Base-by-base conservation (phyloP, 2,797 vertebrate genomes). In the Chromis chromis region DNA sequence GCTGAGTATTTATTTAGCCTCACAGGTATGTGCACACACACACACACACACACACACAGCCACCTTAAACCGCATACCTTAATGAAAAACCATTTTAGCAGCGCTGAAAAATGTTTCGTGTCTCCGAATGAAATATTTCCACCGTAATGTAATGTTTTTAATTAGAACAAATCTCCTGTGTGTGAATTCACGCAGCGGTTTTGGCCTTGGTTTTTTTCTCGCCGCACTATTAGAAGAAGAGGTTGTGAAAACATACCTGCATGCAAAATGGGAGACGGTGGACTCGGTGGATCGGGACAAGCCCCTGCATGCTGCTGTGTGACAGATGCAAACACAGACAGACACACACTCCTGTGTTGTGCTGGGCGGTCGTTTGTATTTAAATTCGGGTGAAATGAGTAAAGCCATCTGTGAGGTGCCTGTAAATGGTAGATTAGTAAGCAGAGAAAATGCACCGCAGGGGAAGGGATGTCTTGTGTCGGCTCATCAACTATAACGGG, bases 381-480 rank as follows among this genome's bases (percentile, higher is more conserved):
- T 79, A 85, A 89, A 86, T 84, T 74, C 50, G 68, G 77, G 76
- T 76, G 53, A 87, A 87, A 83, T 63, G 76, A 87, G 72, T 79
- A 86, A 91, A 90, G 83, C 87, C 83, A 88, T 87, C 82, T 89
- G 89, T 60, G 27, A 66, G 74, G 78, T 77, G 83, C 79, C 64
- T 88, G 79, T 86, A 86, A 91, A 89, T 76, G 70, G 72, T 58
- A 86, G 82, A 91, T 90, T 90, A 91, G 85, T 79, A 62, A 76
- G 72, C 71, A n/a, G 78, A 75, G 86, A 79, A 81, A 88, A 86
- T 78, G 82, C 83, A 69, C 79, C 17, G 33, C 74, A 71, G 80
- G 62, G 61, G 76, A 69, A 44, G 57, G 78, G 71, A 74, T 64
- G 81, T 55, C 69, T 74, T 44, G 56, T 79, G 74, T 73, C 42